Conservation (phyloP, 1,140 invertebrate species). For the Akabosia matsudoensis region DNA sequence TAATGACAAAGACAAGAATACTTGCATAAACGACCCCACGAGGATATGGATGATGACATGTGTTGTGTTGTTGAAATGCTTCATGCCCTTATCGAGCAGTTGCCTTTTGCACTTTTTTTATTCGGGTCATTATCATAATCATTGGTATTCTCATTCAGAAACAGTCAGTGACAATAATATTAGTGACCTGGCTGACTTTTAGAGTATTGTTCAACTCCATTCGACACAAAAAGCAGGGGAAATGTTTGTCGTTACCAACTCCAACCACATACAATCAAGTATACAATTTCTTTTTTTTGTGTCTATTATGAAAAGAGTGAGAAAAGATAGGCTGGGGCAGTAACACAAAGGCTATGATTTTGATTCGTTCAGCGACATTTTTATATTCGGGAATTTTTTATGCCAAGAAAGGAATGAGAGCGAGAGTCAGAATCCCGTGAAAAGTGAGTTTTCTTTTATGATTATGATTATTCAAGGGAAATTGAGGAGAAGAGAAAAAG, state of each 20-base stretch:
- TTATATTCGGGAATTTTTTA: not conserved
- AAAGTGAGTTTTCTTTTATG: constrained; percentile 6
- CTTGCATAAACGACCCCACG: not conserved
- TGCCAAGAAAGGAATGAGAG: not conserved
- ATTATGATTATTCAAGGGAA: not conserved
- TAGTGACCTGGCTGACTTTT: constrained; percentile 6
- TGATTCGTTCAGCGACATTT: not conserved
- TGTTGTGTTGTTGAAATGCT: not conserved
- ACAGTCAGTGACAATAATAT: constrained; percentile 14
- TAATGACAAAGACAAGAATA: not conserved
- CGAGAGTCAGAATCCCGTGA: not conserved
- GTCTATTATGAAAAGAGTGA: too few species aligned
- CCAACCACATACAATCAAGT: too few species aligned
- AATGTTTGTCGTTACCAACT: too few species aligned
- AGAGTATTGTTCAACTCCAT: not conserved
- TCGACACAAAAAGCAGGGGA: too few species aligned
- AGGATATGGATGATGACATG: not conserved
- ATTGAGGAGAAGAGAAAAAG: not conserved
- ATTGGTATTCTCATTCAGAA: constrained; percentile 14
- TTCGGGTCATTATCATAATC: constrained; percentile 6
- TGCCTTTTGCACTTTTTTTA: not conserved
- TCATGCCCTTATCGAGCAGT: constrained; percentile 10
- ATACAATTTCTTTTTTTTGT: too few species aligned
- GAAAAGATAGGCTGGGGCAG: too few species aligned
- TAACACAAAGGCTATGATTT: too few species aligned